Evolutionary conservation across 2,888 invertebrate genomes (phyloP).

Genomic region (Patella ulyssiponensis): DNA sequence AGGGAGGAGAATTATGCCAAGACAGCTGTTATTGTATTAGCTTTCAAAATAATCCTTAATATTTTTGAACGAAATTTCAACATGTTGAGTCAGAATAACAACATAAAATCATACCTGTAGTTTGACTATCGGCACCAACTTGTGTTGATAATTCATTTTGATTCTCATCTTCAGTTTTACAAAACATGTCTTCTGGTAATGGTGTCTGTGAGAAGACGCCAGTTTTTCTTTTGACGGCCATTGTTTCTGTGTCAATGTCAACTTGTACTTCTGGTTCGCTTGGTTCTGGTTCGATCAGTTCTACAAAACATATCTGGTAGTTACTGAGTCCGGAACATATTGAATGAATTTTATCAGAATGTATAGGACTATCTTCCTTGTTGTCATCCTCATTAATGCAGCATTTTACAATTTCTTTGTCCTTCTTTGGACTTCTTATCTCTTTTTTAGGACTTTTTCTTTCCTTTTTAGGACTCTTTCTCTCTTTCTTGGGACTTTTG

Average conservation of each 20-base stretch:
- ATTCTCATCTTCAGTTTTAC: too few species aligned
- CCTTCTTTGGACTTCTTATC: neutral
- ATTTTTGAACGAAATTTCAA: too few species aligned
- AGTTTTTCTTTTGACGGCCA: neutral
- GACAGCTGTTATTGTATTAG: too few species aligned
- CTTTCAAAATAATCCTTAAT: too few species aligned
- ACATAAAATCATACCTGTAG: too few species aligned
- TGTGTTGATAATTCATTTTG: too few species aligned
- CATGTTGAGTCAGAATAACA: too few species aligned
- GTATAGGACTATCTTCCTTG: neutral
- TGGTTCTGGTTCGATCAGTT: neutral
- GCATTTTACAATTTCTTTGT: neutral
- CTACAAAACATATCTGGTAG: conserved; percentile 3
- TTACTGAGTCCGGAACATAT: conserved; percentile 7
- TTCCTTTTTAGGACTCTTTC: neutral
- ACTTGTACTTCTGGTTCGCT: neutral
- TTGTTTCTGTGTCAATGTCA: neutral
- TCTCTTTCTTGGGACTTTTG: neutral
- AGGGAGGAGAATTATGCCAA: too few species aligned
- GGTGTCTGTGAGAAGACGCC: neutral
- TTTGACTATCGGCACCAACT: too few species aligned
- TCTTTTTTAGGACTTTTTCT: conserved; percentile 2
- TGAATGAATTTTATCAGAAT: neutral
- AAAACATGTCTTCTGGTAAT: too few species aligned
- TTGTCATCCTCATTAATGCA: neutral